These are phyloP conservation scores for Megalops atlanticus DNA, from an alignment of 2,113 vertebrate species.

Conservation along the genomic window DNA sequence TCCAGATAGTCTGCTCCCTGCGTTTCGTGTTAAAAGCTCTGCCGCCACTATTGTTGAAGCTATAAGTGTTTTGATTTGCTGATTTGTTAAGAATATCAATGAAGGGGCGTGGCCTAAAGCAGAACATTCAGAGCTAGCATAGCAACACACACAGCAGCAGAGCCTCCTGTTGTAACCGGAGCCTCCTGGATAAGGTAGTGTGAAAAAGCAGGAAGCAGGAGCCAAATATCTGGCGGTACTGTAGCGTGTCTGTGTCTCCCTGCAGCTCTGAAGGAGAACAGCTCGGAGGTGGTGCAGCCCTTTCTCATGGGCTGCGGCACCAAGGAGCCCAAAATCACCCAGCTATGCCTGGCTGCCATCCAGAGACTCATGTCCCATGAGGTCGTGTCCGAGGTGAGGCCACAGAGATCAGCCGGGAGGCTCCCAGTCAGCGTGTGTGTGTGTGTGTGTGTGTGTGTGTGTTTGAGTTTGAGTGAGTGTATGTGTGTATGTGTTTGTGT, in stretches of 20 bases:
- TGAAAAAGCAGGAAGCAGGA: too few relatives aligned
- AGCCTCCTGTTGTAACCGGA: too few relatives aligned
- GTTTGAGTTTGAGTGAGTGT: conserved; percentile 10
- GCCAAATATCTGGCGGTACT: too few relatives aligned
- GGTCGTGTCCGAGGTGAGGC: conserved; percentile 94
- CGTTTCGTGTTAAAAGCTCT: too few relatives aligned
- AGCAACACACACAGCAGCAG: too few relatives aligned
- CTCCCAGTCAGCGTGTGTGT: background rate
- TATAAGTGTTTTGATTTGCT: too few relatives aligned
- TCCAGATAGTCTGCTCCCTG: too few relatives aligned
- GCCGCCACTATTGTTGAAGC: too few relatives aligned
- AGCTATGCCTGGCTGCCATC: conserved; percentile 93
- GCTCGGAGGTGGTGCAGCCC: conserved; percentile 96
- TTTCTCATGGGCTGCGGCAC: conserved; percentile 99
- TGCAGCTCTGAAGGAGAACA: conserved; percentile 94
- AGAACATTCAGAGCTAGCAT: too few relatives aligned
- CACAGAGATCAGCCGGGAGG: background rate
- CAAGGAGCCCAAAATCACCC: conserved; percentile 98
- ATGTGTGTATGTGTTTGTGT: background rate
- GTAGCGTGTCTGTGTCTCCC: background rate
- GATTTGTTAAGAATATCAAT: too few relatives aligned
- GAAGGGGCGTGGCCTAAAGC: too few relatives aligned
- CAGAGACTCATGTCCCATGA: conserved; percentile 98
- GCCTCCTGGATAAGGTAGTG: too few relatives aligned
- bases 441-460: conserved; percentile 5